phyloP scores from a whole-genome alignment of 2,888 invertebrate species.

The Perdita meconis region DNA sequence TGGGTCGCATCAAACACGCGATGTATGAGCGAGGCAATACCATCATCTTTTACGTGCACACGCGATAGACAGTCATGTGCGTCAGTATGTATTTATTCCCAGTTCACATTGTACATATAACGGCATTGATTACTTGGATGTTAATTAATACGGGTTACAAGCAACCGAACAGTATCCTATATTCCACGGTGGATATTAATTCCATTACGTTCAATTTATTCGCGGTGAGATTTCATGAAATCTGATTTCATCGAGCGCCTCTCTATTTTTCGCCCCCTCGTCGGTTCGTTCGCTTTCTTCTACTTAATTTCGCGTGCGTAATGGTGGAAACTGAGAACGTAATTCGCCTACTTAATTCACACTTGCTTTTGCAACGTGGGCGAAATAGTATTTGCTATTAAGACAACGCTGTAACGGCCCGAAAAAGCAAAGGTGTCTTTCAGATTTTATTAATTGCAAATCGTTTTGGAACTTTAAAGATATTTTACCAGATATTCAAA shows the following conservation, averaged over 20 bases:
- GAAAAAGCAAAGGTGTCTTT: too few species aligned
- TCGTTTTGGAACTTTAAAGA: too few species aligned
- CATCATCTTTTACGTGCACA: constrained; percentile 15
- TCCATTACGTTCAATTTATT: constrained; percentile 17
- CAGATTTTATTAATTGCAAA: too few species aligned
- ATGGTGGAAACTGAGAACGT: neutral
- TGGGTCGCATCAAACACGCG: neutral
- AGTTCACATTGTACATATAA: constrained; percentile 15
- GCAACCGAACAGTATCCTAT: constrained; percentile 1
- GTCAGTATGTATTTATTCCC: constrained; percentile 12
- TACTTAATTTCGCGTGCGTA: neutral
- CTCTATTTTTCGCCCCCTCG: neutral
- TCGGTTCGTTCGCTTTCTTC: neutral
- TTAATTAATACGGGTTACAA: constrained; percentile 30
- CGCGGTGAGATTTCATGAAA: constrained; percentile 6
- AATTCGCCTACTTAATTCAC: neutral
- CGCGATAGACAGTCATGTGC: neutral
- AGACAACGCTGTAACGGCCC: too few species aligned
- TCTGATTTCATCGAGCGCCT: neutral
- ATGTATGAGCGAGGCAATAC: neutral
- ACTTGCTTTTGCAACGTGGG: too few species aligned
- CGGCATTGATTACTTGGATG: constrained; percentile 33
- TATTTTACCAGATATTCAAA: too few species aligned
- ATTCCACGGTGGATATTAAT: constrained; percentile 16
- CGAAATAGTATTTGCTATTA: too few species aligned